Conservation (phyloP, 2,888 invertebrate genomes). For the Chrysopilus asiliformis region DNA sequence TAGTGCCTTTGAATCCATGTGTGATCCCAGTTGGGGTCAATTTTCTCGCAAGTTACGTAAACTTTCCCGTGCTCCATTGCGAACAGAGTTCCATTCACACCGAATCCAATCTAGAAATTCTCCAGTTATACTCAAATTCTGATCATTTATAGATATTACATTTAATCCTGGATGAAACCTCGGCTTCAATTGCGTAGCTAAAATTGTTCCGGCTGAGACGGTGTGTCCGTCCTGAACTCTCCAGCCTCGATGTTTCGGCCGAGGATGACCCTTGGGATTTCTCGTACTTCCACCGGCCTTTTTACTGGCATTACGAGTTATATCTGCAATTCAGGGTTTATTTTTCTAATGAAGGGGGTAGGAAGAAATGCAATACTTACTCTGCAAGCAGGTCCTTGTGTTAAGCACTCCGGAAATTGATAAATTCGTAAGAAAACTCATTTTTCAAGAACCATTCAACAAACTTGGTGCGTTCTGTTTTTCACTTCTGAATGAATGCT, state of each 20-base stretch:
- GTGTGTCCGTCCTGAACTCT: conserved; percentile 55
- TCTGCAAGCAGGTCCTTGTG: too few relatives aligned
- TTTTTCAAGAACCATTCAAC: too few relatives aligned
- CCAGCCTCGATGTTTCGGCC: conserved; percentile 67
- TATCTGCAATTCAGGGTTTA: too few relatives aligned
- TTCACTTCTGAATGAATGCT: too few relatives aligned
- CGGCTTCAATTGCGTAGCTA: conserved; percentile 53
- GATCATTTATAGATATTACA: conserved; percentile 37
- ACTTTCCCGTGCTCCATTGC: conserved; percentile 71
- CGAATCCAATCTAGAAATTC: conserved; percentile 59
- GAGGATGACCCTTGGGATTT: conserved; percentile 50
- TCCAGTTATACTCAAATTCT: background rate
- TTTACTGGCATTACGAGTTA: conserved; percentile 52
- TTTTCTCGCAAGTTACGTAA: conserved; percentile 65
- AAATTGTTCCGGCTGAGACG: conserved; percentile 51
- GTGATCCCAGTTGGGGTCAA: conserved; percentile 66
- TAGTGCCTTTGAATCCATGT: conserved; percentile 56
- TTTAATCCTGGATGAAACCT: conserved; percentile 71
- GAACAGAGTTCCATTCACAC: conserved; percentile 62
- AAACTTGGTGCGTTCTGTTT: too few relatives aligned
- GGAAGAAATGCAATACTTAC: too few relatives aligned
- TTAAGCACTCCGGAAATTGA: too few relatives aligned
- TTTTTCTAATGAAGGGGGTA: too few relatives aligned
- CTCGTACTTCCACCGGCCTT: conserved; percentile 60
- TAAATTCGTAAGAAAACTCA: too few relatives aligned